Conservation (phyloP, 2,797 vertebrate genomes). For the Eremophila alpestris region DNA sequence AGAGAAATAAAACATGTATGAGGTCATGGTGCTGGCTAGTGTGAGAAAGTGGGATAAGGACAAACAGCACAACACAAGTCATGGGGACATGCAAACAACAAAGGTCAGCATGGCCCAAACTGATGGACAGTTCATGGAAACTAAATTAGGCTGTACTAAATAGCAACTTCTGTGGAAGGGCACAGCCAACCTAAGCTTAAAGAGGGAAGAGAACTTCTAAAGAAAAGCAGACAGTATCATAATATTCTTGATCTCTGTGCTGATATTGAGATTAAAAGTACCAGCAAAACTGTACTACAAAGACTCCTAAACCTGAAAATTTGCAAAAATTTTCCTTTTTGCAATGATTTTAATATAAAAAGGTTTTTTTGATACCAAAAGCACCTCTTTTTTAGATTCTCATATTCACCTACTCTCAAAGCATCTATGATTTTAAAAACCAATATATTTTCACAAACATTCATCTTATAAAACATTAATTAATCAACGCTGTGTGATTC, state of each 20-base stretch:
- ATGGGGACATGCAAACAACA: constrained; percentile 7
- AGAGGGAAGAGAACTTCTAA: neutral
- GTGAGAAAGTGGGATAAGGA: neutral
- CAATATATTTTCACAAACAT: neutral
- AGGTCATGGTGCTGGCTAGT: neutral
- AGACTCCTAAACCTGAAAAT: neutral
- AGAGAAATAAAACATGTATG: neutral
- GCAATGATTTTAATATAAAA: neutral
- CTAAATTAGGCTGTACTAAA: neutral
- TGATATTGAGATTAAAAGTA: neutral
- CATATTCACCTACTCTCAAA: neutral
- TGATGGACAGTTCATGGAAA: neutral
- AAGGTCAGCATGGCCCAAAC: neutral
- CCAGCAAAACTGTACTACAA: neutral
- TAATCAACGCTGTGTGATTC: neutral
- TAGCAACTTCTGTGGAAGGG: neutral
- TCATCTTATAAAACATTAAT: neutral
- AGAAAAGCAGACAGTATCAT: neutral
- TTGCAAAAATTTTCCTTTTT: neutral
- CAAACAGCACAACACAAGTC: neutral
- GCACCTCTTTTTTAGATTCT: neutral
- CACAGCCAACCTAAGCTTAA: neutral
- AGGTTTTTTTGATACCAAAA: neutral
- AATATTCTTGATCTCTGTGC: neutral
- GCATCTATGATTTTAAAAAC: neutral